Base-by-base conservation (phyloP, 2,888 invertebrate species). In the Thecocarcelia acutangulata region DNA sequence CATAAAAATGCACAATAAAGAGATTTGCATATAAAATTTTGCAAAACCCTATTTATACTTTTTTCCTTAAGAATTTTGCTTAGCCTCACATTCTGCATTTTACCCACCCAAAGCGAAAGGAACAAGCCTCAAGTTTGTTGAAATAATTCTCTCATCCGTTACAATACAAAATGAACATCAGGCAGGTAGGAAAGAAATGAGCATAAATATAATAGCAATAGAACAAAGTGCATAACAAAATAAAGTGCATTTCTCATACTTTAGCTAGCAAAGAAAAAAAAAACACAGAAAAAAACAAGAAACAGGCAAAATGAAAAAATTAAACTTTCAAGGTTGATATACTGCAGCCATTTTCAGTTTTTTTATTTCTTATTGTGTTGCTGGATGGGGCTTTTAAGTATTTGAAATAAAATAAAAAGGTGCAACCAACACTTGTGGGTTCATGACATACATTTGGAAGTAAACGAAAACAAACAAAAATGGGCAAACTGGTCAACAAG, bases 271-370 rank as follows among this genome's bases (percentile, higher is more conserved):
- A 15, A 5, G 12, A 0, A 59, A 28, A 12, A 5, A 17, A 0
- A 59, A 28, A 12, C 19, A n/a, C 48, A 63, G 13, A 21, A 28
- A 5, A 13, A 61, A 33, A n/a, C 3, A 15, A 17, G 12, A 63
- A 44, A 15, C 59, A 42, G 24, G 64, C 64, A 78, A 52, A 19
- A 15, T 52, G 37, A 77, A 78, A 52, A 58, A 58, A 58, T 64
- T 58, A 64, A 58, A 66, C 50, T 52, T 19, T 59, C 64, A 78
- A 64, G 33, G 70, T 21, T 77, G 56, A 59, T 12, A 72, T 58
- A 58, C 58, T 28, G 50, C 44, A 44, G 70, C 13, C 70, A 63
- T 11, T 56, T 68, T 24, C 28, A 37, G 24, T 56, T 42, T 28
- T 8, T 5, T 9, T 33, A 6, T 9, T 33, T 9, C 8, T 33